Evolutionary conservation across 2,797 vertebrate species (phyloP).

Genomic region (Diplodus sargus): DNA sequence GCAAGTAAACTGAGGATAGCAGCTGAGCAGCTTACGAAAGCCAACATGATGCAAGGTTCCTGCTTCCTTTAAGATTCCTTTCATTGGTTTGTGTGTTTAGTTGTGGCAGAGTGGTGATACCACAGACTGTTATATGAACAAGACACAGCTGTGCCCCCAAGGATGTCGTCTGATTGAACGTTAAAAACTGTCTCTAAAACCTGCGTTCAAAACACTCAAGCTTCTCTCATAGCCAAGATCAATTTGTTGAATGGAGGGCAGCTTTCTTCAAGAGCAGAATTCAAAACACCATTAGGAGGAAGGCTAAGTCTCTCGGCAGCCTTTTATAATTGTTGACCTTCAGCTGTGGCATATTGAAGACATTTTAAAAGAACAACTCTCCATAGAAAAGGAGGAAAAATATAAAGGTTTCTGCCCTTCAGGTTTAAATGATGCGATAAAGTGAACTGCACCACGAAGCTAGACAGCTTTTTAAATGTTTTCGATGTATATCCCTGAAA

Average conservation of each 20-base stretch:
- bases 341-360: conserved; percentile 48
- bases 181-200: conserved; percentile 38
- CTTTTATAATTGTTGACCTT: conserved; percentile 56
- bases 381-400: conserved; percentile 38
- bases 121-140: conserved; percentile 52
- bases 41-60: conserved; percentile 38
- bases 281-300: conserved; percentile 42
- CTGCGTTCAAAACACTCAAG: conserved; percentile 37
- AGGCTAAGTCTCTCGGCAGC: conserved; percentile 38
- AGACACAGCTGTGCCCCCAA: conserved; percentile 37
- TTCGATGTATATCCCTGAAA: conserved; percentile 73
- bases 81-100: conserved; percentile 31
- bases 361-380: conserved; percentile 53
- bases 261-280: conserved; percentile 56
- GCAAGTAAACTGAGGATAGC: conserved; percentile 46
- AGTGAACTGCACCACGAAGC: conserved; percentile 34
- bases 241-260: conserved; percentile 52
- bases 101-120: conserved; percentile 28
- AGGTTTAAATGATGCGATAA: conserved; percentile 45
- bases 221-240: conserved; percentile 40
- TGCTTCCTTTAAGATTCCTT: conserved; percentile 30
- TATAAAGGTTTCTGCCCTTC: conserved; percentile 29
- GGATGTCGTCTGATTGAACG: conserved; percentile 37
- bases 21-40: conserved; percentile 65
- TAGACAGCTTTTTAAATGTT: conserved; percentile 66